Percentiles rank a stretch among this genome's conserved stretches.
phyloP scores from a whole-genome alignment of 2,113 vertebrate genomes.

The Poeciliopsis retropinna region DNA sequence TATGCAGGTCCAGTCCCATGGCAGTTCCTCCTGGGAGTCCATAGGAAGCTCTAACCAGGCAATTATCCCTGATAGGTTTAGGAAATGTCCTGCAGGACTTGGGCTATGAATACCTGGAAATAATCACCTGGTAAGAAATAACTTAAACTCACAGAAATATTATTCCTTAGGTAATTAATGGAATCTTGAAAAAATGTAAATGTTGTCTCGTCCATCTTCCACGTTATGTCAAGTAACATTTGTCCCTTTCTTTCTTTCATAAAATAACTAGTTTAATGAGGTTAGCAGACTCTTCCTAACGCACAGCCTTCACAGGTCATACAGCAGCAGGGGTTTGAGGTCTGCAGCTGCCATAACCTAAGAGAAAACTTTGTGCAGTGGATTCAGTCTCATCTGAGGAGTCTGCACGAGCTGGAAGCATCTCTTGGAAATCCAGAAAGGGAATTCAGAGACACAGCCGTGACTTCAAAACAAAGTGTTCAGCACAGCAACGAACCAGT shows the following conservation, averaged over 20 bases:
- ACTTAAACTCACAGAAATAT: background rate
- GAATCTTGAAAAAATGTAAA: too few relatives aligned
- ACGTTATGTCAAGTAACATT: too few relatives aligned
- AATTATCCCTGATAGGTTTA: slow-evolving; percentile 50
- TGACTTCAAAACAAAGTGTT: background rate
- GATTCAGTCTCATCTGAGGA: background rate
- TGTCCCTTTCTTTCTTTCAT: too few relatives aligned
- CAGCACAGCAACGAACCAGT: background rate
- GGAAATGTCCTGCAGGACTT: slow-evolving; percentile 11
- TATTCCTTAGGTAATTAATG: background rate
- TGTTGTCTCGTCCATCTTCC: too few relatives aligned
- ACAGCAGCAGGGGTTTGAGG: too few relatives aligned
- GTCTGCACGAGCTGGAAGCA: too few relatives aligned
- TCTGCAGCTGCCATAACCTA: background rate
- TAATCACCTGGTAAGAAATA: background rate
- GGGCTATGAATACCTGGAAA: slow-evolving; percentile 1
- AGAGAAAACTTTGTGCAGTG: background rate
- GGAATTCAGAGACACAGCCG: background rate
- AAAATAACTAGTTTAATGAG: too few relatives aligned
- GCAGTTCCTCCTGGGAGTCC: slow-evolving; percentile 29
- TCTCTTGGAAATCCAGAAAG: background rate
- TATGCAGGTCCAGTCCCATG: slow-evolving; percentile 53
- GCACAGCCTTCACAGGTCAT: background rate
- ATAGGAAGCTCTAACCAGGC: slow-evolving; percentile 47
- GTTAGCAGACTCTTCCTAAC: too few relatives aligned